phyloP scores from a whole-genome alignment of 2,797 vertebrate species.

The Tragopan temminckii region DNA sequence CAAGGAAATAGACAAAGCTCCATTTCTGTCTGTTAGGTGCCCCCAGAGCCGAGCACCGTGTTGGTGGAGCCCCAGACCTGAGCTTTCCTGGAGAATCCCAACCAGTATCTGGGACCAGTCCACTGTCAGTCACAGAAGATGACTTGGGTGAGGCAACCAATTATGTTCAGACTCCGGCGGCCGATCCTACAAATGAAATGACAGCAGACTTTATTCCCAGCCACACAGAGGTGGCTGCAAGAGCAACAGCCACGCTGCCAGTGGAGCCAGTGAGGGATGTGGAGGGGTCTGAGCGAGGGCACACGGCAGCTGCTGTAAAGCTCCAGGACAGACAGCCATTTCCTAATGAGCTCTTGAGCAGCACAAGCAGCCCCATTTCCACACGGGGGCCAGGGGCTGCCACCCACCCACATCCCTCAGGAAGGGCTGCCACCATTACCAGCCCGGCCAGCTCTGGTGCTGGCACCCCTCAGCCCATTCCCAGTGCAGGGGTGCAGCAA shows the following conservation, averaged over 20 bases:
- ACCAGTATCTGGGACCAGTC: neutral
- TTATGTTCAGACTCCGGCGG: neutral
- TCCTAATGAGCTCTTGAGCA: neutral
- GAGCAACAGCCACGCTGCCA: neutral
- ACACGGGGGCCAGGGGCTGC: neutral
- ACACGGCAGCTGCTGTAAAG: neutral
- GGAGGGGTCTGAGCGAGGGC: neutral
- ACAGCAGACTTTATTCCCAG: neutral
- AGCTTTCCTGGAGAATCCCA: neutral
- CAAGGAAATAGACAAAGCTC: neutral
- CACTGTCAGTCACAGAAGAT: neutral
- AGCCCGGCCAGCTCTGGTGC: neutral
- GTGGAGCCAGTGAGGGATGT: neutral
- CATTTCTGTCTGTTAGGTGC: constrained; percentile 5
- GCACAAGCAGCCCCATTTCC: neutral
- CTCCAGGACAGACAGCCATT: fast-evolving
- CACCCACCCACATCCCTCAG: neutral
- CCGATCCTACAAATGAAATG: fast-evolving
- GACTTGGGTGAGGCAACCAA: neutral
- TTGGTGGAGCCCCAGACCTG: neutral
- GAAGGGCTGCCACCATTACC: fast-evolving
- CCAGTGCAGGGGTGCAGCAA: neutral
- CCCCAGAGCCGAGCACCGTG: neutral
- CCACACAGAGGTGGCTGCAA: neutral
- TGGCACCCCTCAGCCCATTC: neutral